A percentile compares a stretch with the other conserved stretches of the same genome.
Conservation (phyloP, 2,113 vertebrate species). For the Cervus canadensis region DNA sequence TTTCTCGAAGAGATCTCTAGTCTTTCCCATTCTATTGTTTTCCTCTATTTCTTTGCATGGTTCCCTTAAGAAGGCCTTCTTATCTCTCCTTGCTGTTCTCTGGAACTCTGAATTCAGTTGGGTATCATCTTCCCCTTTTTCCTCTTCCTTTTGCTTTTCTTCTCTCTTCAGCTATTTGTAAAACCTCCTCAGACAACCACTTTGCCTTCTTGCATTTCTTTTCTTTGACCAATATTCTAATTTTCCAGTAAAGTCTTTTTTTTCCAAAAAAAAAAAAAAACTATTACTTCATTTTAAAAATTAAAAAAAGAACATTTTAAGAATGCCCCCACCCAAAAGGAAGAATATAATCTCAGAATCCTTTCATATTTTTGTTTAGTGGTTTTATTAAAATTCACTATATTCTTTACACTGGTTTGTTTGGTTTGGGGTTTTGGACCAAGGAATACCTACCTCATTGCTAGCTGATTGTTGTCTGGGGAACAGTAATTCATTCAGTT, state of each 20-base stretch:
- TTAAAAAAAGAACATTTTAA: background rate
- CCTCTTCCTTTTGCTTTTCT: background rate
- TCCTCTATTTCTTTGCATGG: background rate
- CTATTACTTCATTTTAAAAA: background rate
- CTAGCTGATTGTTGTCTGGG: background rate
- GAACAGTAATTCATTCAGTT: background rate
- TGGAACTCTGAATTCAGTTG: background rate
- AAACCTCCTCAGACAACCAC: background rate
- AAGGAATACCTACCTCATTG: background rate
- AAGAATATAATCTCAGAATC: background rate
- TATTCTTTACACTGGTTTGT: background rate
- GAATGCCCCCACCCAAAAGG: background rate
- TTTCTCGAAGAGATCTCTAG: background rate
- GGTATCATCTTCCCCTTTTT: background rate
- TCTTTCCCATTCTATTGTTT: background rate
- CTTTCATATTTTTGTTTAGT: background rate
- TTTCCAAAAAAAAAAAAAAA: background rate
- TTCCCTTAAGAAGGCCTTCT: background rate
- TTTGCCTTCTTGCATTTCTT: background rate
- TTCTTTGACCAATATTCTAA: background rate
- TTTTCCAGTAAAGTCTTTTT: background rate
- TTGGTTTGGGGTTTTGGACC: background rate
- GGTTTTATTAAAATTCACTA: background rate
- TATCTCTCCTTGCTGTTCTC: background rate
- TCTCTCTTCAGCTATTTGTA: background rate